Evolutionary conservation across 2,888 invertebrate genomes (phyloP).

Genomic region (Trichopria drosophilae): DNA sequence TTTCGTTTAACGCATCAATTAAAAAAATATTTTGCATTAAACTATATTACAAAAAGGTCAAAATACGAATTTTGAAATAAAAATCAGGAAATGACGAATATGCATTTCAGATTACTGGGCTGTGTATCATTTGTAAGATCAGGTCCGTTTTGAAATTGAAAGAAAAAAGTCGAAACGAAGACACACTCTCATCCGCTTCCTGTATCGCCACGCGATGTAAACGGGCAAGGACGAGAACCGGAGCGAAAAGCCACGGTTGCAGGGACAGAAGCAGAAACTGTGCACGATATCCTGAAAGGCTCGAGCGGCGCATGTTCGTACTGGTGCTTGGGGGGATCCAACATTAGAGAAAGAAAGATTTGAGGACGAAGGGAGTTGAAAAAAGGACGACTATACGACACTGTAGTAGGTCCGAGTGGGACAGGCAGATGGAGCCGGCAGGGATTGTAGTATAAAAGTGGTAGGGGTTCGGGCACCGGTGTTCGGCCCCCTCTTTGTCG

Average conservation of each 20-base stretch:
- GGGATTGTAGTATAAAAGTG: constrained; percentile 7
- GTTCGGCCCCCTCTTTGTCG: constrained; percentile 31
- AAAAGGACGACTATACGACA: too few species aligned
- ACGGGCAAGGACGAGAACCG: constrained; percentile 12
- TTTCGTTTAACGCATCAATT: too few species aligned
- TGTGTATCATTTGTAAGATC: background rate
- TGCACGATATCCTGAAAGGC: too few species aligned
- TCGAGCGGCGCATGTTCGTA: constrained; percentile 9
- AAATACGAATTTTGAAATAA: too few species aligned
- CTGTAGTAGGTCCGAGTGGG: too few species aligned
- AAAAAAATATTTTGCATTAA: too few species aligned
- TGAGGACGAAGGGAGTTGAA: constrained; percentile 4
- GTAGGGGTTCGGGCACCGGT: constrained; percentile 14
- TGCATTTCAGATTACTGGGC: too few species aligned
- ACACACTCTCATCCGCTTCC: too few species aligned
- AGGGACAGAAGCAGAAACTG: constrained; percentile 16
- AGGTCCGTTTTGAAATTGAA: background rate
- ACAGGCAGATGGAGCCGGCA: too few species aligned
- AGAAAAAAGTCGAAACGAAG: background rate
- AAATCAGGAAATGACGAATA: too few species aligned
- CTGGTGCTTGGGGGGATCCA: background rate
- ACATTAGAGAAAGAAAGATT: constrained; percentile 3
- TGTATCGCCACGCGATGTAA: too few species aligned
- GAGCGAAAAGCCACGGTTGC: constrained; percentile 11
- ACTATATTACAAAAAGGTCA: too few species aligned